These are phyloP conservation scores for Odocoileus hemionus DNA, from an alignment of 2,113 vertebrate species.

Conservation along the genomic window DNA sequence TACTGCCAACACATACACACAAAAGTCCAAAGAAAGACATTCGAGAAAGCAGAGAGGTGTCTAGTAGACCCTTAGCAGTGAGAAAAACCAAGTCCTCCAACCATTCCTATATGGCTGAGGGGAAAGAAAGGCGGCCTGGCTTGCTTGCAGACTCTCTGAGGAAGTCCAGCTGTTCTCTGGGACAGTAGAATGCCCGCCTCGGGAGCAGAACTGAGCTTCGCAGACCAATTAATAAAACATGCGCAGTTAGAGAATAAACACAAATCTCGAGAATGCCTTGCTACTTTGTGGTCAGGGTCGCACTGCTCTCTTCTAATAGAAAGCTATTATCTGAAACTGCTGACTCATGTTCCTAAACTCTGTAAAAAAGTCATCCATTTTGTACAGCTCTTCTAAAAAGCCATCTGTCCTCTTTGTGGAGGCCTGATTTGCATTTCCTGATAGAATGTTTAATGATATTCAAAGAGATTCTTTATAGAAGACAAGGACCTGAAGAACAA, in stretches of 20 bases:
- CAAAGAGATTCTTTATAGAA: background rate
- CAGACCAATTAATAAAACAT: constrained; percentile 75
- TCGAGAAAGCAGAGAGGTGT: constrained; percentile 9
- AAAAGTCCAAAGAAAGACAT: background rate
- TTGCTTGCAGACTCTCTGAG: constrained; percentile 28
- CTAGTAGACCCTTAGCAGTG: background rate
- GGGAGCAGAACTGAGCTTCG: constrained; percentile 49
- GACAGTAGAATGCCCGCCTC: background rate
- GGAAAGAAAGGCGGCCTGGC: background rate
- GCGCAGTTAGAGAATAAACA: constrained; percentile 60
- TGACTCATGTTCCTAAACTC: constrained; percentile 67
- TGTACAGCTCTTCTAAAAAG: background rate
- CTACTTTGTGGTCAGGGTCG: constrained; percentile 53
- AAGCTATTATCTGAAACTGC: constrained; percentile 25
- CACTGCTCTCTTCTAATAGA: constrained; percentile 18
- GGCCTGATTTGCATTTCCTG: background rate
- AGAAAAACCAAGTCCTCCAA: background rate
- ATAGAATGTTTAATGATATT: background rate
- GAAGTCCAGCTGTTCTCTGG: constrained; percentile 45
- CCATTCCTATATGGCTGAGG: background rate
- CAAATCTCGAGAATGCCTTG: background rate
- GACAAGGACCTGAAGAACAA: background rate
- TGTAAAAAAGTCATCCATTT: constrained; percentile 31
- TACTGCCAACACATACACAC: background rate
- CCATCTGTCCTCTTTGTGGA: background rate